A percentile compares a stretch with the other conserved stretches of the same genome.
Evolutionary conservation across 2,888 invertebrate species (phyloP).

Genomic region (Cerceris rybyensis): DNA sequence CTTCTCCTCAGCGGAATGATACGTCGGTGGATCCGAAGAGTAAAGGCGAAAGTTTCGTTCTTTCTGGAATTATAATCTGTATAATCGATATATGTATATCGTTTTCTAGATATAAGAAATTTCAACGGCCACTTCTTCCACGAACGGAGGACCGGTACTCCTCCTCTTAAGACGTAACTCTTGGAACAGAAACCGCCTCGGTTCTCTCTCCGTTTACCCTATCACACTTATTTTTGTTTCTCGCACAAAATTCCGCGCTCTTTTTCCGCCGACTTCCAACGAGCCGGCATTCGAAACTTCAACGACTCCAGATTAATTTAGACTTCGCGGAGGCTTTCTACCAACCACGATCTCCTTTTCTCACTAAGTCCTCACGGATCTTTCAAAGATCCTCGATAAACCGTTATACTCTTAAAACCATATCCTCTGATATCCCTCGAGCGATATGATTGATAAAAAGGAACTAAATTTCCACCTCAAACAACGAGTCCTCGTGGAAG

Average conservation of each 20-base stretch:
- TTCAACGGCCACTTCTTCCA: conserved; percentile 42
- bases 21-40: neutral
- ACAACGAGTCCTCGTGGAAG: neutral
- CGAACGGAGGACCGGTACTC: conserved; percentile 1
- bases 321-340: conserved; percentile 40
- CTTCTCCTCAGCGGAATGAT: conserved; percentile 17
- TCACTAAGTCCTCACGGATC: conserved; percentile 1
- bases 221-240: conserved; percentile 59
- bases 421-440: no score
- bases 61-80: neutral
- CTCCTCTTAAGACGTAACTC: conserved; percentile 13
- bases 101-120: neutral
- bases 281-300: conserved; percentile 40
- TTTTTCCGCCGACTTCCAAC: conserved; percentile 48
- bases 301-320: conserved; percentile 60
- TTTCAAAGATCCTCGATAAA: neutral
- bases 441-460: neutral
- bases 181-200: conserved; percentile 31
- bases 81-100: neutral
- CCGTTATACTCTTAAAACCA: neutral
- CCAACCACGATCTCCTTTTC: conserved; percentile 27
- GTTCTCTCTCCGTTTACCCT: conserved; percentile 37
- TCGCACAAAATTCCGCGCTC: conserved; percentile 49
- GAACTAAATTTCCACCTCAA: neutral
- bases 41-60: neutral